Conservation (phyloP, 2,113 vertebrate species). For the Myotis lucifugus region DNA sequence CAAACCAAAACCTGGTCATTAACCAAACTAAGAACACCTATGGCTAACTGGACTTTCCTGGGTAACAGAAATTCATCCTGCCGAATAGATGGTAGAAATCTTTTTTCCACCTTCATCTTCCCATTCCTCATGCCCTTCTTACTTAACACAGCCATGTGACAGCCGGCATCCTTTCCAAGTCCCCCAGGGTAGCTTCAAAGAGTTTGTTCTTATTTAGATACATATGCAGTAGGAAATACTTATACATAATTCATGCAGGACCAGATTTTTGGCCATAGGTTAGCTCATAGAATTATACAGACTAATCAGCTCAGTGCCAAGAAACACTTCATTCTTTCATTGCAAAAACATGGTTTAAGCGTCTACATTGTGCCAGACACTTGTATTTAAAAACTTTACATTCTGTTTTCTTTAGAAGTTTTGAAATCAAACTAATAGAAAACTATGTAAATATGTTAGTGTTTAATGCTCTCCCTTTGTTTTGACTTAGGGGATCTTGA, state of each 20-base stretch:
- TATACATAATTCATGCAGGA: background rate
- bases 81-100: background rate
- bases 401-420: background rate
- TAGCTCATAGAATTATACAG: background rate
- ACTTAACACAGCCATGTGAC: background rate
- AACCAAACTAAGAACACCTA: background rate
- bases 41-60: background rate
- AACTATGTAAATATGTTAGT: background rate
- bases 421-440: background rate
- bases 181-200: background rate
- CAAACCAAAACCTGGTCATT: background rate
- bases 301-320: background rate
- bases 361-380: background rate
- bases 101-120: background rate
- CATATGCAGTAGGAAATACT: background rate
- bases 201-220: background rate
- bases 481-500: slow-evolving; percentile 88
- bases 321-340: slow-evolving; percentile 33
- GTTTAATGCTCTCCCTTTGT: slow-evolving; percentile 26
- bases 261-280: background rate
- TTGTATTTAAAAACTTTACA: background rate
- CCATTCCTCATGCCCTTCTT: background rate
- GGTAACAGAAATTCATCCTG: background rate
- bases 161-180: background rate
- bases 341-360: slow-evolving; percentile 1